Evolutionary conservation across 2,888 invertebrate species (phyloP).

Genomic region (Cryptocephalus primarius): DNA sequence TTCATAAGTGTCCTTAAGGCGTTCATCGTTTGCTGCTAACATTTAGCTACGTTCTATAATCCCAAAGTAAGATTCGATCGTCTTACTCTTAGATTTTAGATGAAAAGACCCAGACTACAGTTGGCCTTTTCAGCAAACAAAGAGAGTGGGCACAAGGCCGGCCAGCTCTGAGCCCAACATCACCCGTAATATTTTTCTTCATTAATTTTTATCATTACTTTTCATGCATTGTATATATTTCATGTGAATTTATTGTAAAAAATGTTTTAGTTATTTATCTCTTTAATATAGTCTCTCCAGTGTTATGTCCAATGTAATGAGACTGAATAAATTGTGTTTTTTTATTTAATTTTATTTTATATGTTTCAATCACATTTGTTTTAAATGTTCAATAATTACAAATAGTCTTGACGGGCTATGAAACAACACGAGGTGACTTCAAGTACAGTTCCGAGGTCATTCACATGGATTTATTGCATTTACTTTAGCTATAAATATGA

Average conservation of each 20-base stretch:
- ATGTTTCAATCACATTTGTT: not conserved
- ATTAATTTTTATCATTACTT: conserved; percentile 23
- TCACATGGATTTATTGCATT: conserved; percentile 7
- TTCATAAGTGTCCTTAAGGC: not conserved
- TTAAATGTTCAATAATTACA: no score
- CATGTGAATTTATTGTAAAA: conserved; percentile 32
- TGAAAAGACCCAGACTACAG: no score
- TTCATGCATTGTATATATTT: conserved; percentile 27
- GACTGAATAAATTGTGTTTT: conserved; percentile 36
- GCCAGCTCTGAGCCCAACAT: conserved; percentile 8
- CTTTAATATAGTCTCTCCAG: conserved; percentile 23
- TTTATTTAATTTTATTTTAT: conserved; percentile 11
- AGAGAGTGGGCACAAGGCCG: no score
- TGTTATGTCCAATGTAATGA: conserved; percentile 33
- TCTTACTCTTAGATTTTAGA: conserved; percentile 6
- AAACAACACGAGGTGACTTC: conserved; percentile 16
- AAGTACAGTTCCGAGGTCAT: conserved; percentile 20
- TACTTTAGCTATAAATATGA: conserved; percentile 3
- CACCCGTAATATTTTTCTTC: conserved; percentile 19
- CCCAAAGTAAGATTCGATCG: conserved; percentile 1
- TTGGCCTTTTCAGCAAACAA: no score
- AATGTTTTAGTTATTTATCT: conserved; percentile 29
- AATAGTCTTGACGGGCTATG: conserved; percentile 2
- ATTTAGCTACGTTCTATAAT: no score
- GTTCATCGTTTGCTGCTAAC: no score